phyloP scores from a whole-genome alignment of 2,888 invertebrate species.

The Acanthacorydalis orientalis region DNA sequence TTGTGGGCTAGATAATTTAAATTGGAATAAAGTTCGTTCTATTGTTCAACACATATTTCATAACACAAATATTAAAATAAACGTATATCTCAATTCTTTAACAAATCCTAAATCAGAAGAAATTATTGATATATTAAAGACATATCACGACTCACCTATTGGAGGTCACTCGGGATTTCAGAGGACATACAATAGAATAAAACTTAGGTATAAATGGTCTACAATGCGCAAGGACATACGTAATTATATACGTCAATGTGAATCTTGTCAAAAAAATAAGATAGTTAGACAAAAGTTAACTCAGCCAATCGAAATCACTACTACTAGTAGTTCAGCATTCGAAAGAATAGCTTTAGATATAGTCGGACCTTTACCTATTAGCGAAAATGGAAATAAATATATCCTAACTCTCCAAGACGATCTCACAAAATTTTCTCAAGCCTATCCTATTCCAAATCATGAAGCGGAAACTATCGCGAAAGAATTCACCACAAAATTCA shows the following conservation, averaged over 20 bases:
- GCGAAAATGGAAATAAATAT: constrained; percentile 12
- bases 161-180: too few relatives aligned
- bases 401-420: constrained; percentile 15
- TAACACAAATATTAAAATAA: neutral
- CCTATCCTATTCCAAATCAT: constrained; percentile 12
- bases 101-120: neutral
- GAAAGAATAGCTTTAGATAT: constrained; percentile 14
- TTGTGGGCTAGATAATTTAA: neutral
- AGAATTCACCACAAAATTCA: constrained; percentile 6
- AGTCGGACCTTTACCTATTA: constrained; percentile 13
- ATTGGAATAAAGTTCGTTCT: neutral
- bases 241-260: neutral
- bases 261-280: neutral
- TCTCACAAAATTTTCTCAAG: constrained; percentile 14
- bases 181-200: neutral
- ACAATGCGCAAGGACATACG: neutral
- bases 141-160: too few relatives aligned
- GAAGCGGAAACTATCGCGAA: constrained; percentile 14
- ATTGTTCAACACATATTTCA: neutral
- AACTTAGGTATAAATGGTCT: neutral
- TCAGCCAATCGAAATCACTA: constrained; percentile 11
- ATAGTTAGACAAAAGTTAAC: neutral
- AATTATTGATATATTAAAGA: too few relatives aligned
- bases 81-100: neutral
- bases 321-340: constrained; percentile 11